Percentiles rank a stretch among this genome's conserved stretches.
Evolutionary conservation across 53 echinoderm and acorn worm species (phyloP).

Genomic region (Antedon mediterranea): DNA sequence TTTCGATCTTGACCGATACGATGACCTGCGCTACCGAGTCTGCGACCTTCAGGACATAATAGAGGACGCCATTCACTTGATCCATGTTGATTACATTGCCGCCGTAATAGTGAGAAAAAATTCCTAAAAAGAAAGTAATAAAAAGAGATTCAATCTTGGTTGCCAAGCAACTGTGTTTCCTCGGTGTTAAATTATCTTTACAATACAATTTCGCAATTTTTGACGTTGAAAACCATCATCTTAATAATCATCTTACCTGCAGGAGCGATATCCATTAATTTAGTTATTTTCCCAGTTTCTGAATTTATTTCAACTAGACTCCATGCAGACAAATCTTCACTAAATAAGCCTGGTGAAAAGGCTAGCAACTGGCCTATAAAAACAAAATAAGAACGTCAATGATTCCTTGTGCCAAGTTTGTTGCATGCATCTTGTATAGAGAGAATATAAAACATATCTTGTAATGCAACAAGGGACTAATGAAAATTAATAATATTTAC

Average conservation of each 20-base stretch:
- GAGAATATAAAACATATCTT: too few species aligned
- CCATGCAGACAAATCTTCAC: slow-evolving; percentile 35
- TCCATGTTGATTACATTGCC: slow-evolving; percentile 64
- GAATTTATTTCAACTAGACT: slow-evolving; percentile 51
- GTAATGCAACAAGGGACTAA: too few species aligned
- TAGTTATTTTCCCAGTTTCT: slow-evolving; percentile 30
- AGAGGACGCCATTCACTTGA: slow-evolving; percentile 52
- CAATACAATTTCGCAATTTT: too few species aligned
- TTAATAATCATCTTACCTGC: too few species aligned
- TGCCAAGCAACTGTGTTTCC: not conserved
- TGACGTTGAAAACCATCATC: too few species aligned
- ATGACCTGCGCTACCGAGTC: slow-evolving; percentile 54
- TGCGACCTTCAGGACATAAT: slow-evolving; percentile 51
- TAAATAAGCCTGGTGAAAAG: slow-evolving; percentile 50
- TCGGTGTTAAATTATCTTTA: too few species aligned
- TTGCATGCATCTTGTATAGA: too few species aligned
- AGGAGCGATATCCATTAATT: slow-evolving; percentile 36
- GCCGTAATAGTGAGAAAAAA: slow-evolving; percentile 53
- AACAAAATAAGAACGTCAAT: not conserved
- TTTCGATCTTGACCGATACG: slow-evolving; percentile 40
- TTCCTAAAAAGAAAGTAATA: slow-evolving; percentile 21
- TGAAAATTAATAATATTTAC: too few species aligned
- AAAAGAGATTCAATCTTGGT: not conserved
- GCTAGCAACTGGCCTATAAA: slow-evolving; percentile 54
- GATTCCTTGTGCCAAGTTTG: too few species aligned